These are phyloP conservation scores for Exaiptasia diaphana DNA, from an alignment of 64 coral and sea anemone species.

Conservation along the genomic window DNA sequence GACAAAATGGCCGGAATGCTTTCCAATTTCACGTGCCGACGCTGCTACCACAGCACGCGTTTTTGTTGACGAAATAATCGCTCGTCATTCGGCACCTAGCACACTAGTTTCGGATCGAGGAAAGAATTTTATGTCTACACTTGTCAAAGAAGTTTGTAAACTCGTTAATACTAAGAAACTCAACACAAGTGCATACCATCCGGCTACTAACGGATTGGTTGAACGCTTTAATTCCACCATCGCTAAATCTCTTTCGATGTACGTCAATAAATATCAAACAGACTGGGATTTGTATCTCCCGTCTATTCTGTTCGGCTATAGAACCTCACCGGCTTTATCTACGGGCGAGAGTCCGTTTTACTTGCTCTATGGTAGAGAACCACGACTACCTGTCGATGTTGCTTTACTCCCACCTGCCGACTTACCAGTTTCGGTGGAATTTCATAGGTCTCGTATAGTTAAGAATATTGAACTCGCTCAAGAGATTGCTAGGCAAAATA, in stretches of 20 bases:
- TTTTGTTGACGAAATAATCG: neutral
- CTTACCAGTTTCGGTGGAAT: neutral
- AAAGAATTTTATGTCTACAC: conserved; percentile 8
- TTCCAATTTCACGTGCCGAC: neutral
- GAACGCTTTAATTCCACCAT: neutral
- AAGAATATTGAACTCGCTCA: no score
- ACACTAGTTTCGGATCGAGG: neutral
- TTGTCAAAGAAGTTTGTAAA: conserved; percentile 9
- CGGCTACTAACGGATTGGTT: neutral
- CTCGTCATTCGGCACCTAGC: neutral
- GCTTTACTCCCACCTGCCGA: neutral
- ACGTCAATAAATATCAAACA: neutral
- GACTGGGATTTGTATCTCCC: conserved; percentile 22
- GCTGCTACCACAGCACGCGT: neutral
- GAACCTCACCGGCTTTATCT: neutral
- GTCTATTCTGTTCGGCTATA: neutral
- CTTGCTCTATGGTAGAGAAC: neutral
- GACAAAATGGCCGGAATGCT: neutral
- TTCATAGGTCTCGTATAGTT: no score
- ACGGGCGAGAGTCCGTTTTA: conserved; percentile 21
- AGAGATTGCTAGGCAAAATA: neutral
- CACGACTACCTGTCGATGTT: neutral
- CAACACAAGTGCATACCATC: neutral
- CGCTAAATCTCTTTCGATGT: neutral
- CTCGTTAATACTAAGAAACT: neutral